phyloP scores from a whole-genome alignment of 1,140 invertebrate species.

The Nephotettix cincticeps region DNA sequence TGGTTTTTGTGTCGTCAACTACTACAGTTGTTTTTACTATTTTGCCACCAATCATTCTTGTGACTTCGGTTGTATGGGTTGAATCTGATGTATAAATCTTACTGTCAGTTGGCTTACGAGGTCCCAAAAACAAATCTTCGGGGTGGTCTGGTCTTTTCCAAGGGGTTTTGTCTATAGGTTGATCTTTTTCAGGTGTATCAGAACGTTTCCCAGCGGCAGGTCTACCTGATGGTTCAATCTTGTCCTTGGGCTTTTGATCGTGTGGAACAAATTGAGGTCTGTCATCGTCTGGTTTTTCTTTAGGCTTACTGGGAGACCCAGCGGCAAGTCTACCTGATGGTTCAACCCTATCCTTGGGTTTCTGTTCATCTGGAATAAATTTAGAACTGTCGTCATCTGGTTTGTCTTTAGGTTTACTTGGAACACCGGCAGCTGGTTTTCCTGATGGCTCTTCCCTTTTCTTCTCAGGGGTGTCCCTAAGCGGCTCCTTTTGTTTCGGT shows the following conservation, averaged over 20 bases:
- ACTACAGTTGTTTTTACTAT: conserved; percentile 28
- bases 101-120: no score
- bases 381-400: not conserved
- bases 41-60: conserved; percentile 35
- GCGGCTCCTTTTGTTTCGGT: not conserved
- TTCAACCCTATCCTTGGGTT: not conserved
- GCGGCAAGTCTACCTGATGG: conserved; percentile 3
- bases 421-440: conserved; percentile 8
- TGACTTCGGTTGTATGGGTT: not conserved
- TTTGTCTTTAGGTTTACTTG: not conserved
- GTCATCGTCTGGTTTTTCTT: not conserved
- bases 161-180: not conserved
- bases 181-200: no score
- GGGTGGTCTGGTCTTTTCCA: not conserved
- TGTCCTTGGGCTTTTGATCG: not conserved
- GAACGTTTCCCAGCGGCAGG: not conserved
- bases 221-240: not conserved
- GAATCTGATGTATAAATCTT: not conserved
- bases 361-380: not conserved
- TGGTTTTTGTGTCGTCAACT: no score
- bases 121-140: not conserved
- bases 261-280: not conserved
- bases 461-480: not conserved
- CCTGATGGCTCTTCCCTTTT: not conserved
- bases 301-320: conserved; percentile 19